phyloP scores from a whole-genome alignment of 2,113 vertebrate genomes.

The Spermophilus dauricus region DNA sequence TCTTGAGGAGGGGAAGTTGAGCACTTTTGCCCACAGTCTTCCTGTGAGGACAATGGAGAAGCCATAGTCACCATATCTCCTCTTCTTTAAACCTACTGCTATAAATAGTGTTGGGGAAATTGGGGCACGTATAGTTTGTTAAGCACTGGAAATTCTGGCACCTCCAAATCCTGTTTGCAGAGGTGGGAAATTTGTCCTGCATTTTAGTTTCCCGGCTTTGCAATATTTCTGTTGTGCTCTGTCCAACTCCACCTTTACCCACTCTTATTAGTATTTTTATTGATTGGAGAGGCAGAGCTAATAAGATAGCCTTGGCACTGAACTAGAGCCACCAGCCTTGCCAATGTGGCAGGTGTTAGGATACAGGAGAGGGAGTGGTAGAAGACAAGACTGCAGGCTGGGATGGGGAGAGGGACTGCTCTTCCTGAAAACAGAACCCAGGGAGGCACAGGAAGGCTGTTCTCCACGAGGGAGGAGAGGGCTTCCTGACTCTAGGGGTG shows the following conservation, averaged over 20 bases:
- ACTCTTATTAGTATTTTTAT: neutral
- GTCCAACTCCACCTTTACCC: neutral
- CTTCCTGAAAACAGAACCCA: neutral
- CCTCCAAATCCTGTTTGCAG: neutral
- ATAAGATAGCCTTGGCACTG: neutral
- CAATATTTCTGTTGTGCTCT: neutral
- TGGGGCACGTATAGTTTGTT: neutral
- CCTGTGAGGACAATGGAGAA: neutral
- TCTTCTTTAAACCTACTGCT: neutral
- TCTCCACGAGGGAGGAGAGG: accelerated
- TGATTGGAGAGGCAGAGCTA: neutral
- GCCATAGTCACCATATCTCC: too few species aligned
- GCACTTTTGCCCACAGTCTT: neutral
- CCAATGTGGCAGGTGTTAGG: neutral
- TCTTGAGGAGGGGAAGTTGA: neutral
- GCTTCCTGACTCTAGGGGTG: neutral
- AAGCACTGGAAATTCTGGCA: neutral
- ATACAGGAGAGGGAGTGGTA: neutral
- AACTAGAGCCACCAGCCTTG: neutral
- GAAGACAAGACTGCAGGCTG: neutral
- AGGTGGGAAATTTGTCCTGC: neutral
- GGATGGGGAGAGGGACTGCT: too few species aligned
- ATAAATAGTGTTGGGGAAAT: neutral
- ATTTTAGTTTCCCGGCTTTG: neutral
- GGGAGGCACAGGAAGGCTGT: too few species aligned